Percentiles rank a stretch among this genome's conserved stretches.
Evolutionary conservation across 1,140 invertebrate species (phyloP).

Genomic region (Tyrophagus putrescentiae): DNA sequence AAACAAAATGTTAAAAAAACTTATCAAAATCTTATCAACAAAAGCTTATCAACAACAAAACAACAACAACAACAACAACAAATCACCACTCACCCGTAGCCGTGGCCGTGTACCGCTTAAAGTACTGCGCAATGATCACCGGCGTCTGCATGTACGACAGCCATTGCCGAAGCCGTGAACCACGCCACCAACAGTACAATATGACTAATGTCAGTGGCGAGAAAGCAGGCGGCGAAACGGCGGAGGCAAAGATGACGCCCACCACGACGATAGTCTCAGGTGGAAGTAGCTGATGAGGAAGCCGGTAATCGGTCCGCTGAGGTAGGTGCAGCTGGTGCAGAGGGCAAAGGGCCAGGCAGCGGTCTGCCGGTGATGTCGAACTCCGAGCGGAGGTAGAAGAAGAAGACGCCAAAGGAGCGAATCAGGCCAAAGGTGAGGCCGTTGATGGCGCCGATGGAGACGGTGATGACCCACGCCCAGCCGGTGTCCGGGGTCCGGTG

Average conservation of each 20-base stretch:
- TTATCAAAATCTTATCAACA: too few relatives aligned
- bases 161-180: constrained; percentile 33
- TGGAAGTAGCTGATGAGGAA: background rate
- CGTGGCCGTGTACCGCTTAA: constrained; percentile 29
- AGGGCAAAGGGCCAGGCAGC: constrained; percentile 28
- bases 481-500: constrained; percentile 78
- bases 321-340: constrained; percentile 24
- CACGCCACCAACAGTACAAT: constrained; percentile 23
- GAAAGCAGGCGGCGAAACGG: constrained; percentile 24
- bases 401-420: constrained; percentile 26
- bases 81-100: constrained; percentile 31
- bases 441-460: constrained; percentile 16
- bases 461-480: constrained; percentile 64
- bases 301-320: constrained; percentile 17
- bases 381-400: constrained; percentile 21
- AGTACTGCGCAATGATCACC: constrained; percentile 32
- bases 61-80: background rate
- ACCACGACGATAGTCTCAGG: constrained; percentile 7
- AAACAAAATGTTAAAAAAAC: background rate
- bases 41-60: too few relatives aligned
- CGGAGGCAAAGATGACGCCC: constrained; percentile 21
- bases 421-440: constrained; percentile 25
- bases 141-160: constrained; percentile 31
- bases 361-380: constrained; percentile 24
- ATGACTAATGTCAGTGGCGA: constrained; percentile 18